Evolutionary conservation across 2,797 vertebrate genomes (phyloP).

Genomic region (Micrastur ruficollis): DNA sequence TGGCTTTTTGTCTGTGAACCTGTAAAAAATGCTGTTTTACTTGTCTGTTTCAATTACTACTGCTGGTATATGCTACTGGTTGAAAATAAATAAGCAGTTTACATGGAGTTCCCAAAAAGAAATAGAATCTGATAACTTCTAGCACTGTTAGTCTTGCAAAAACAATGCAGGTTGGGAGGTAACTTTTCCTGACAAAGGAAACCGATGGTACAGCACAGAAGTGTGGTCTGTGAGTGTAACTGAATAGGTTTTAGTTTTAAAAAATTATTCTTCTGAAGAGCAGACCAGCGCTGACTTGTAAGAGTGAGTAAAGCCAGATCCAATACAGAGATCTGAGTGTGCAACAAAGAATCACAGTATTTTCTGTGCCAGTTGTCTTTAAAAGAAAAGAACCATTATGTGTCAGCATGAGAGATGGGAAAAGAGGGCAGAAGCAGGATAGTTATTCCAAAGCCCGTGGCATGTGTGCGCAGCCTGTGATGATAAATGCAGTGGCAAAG

Average conservation of each 20-base stretch:
- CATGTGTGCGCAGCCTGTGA: background rate
- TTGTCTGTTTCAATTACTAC: background rate
- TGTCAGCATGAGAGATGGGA: background rate
- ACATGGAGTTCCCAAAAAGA: background rate
- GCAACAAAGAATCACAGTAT: background rate
- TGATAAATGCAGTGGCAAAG: background rate
- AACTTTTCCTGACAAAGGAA: background rate
- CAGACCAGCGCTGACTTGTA: background rate
- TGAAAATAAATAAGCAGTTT: background rate
- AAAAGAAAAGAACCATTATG: background rate
- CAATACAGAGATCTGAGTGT: background rate
- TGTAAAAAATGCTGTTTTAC: background rate
- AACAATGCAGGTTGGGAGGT: background rate
- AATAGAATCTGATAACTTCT: background rate
- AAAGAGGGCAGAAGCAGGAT: background rate
- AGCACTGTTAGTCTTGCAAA: background rate
- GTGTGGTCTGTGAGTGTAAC: background rate
- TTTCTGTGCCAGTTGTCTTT: background rate
- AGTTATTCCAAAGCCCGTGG: background rate
- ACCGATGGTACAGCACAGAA: background rate
- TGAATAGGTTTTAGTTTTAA: background rate
- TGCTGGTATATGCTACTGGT: background rate
- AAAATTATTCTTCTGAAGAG: background rate
- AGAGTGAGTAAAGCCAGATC: background rate
- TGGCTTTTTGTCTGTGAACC: background rate